Base-by-base conservation (phyloP, 2,888 invertebrate genomes). In the Parnassius mnemosyne region DNA sequence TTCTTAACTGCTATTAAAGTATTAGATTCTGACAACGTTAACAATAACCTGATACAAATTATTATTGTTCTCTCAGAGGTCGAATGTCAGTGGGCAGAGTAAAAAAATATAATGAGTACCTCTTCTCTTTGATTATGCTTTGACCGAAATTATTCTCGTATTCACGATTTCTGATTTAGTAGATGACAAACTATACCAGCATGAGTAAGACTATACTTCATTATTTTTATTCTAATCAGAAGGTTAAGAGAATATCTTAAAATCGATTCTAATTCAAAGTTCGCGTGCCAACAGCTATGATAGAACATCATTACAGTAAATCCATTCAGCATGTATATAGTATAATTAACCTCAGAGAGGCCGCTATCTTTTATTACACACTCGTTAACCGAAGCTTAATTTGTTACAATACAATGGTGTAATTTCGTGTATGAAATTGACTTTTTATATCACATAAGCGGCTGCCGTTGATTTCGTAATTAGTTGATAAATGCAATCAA, bases 351-450 rank as follows among this genome's bases (percentile, higher is more conserved):
- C 50, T 47, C 53, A 49, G 47, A 62, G 57, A 44, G 43, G 13
- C 57, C 62, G 58, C 50, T 58, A 53, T 57, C 63, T 58, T 58
- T 59, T 63, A 63, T 55, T 54, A 63, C 55, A 41, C 41, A 63
- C 58, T 59, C 54, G 63, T 63, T 63, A 58, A 46, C 54, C 10
- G 63, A 49, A 13, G 49, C 16, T 55, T 59, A 63, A 63, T 59
- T 63, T 63, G 58, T 63, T 63, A 55, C 51, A 63, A 63, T 63
- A 63, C 63, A 63, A 63, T 63, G 47, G 63, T 55, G 63, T 58
- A 63, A 63, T 63, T 55, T 63, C 34, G 62, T 58, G 16, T 50
- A 54, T 13, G 44, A 46, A 63, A 55, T 63, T 51, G 58, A 51
- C 63, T 63, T 63, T 63, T 58, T 63, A 63, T 59, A 63, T 55